These are phyloP conservation scores for Euclidia mi DNA, from an alignment of 2,888 invertebrate genomes.

Conservation along the genomic window DNA sequence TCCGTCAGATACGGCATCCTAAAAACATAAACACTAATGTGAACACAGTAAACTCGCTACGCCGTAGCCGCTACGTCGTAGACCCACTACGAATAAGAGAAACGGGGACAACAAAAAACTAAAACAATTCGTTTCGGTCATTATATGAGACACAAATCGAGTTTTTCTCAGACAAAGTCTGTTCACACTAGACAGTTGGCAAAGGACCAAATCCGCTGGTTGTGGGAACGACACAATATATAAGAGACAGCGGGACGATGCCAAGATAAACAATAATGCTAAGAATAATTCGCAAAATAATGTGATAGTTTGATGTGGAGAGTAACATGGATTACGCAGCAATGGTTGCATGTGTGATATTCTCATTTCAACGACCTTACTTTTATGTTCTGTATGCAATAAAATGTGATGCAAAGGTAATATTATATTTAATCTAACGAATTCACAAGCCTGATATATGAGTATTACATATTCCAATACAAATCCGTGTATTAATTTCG, in stretches of 20 bases:
- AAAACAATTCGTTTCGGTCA: conserved; percentile 71
- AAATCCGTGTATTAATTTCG: too few species aligned
- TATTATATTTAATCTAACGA: too few species aligned
- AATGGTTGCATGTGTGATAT: too few species aligned
- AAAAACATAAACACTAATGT: not conserved
- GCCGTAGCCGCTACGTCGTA: too few species aligned
- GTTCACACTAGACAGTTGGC: conserved; percentile 69
- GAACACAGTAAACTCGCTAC: not conserved
- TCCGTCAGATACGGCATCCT: too few species aligned
- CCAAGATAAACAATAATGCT: conserved; percentile 9
- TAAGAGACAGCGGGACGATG: conserved; percentile 33
- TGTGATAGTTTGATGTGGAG: not conserved
- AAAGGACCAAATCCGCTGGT: conserved; percentile 62
- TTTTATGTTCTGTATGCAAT: too few species aligned
- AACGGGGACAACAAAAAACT: conserved; percentile 63
- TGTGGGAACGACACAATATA: conserved; percentile 43
- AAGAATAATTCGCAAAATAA: conserved; percentile 4
- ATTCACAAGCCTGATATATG: too few species aligned
- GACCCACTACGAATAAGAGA: conserved; percentile 31
- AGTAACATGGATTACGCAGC: too few species aligned
- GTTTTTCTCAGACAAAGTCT: conserved; percentile 74
- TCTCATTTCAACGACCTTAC: too few species aligned
- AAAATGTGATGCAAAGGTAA: too few species aligned
- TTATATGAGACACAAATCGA: conserved; percentile 76
- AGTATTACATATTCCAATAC: too few species aligned